Evolutionary conservation across 2,113 vertebrate genomes (phyloP).

Genomic region (Vicugna pacos): DNA sequence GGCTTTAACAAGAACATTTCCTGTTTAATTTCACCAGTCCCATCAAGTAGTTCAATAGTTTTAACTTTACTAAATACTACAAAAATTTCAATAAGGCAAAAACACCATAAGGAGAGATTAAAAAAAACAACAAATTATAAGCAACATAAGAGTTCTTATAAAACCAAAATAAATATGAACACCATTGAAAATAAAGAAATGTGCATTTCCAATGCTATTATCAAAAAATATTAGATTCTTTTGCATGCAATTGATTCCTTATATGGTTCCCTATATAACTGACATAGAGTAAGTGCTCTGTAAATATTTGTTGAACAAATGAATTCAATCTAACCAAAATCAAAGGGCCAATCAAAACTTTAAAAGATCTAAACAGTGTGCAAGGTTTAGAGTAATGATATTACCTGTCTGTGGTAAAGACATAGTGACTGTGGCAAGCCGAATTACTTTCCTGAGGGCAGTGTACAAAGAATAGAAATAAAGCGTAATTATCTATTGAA

Average conservation of each 20-base stretch:
- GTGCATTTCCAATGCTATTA: not conserved
- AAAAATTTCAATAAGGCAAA: slow-evolving; percentile 36
- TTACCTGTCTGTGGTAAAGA: not conserved
- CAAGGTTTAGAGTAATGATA: not conserved
- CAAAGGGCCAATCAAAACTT: not conserved
- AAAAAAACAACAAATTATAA: not conserved
- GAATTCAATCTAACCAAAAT: not conserved
- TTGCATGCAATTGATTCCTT: not conserved
- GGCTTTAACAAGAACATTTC: slow-evolving; percentile 39
- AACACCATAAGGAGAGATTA: not conserved
- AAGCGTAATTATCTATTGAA: not conserved
- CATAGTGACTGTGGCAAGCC: not conserved
- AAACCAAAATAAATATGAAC: not conserved
- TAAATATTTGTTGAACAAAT: slow-evolving; percentile 41
- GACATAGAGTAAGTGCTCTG: not conserved
- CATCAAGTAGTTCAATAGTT: slow-evolving; percentile 23
- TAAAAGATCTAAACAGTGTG: not conserved
- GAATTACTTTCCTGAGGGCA: not conserved
- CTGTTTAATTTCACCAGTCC: not conserved
- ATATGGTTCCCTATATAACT: not conserved
- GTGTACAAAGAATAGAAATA: not conserved
- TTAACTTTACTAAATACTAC: not conserved
- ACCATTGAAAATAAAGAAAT: not conserved
- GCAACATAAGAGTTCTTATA: not conserved
- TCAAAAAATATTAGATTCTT: not conserved